Evolutionary conservation across 2,797 vertebrate genomes (phyloP), one percentile per base, ranked within the genome.

Genomic region (Hoplostethus mediterraneus): DNA sequence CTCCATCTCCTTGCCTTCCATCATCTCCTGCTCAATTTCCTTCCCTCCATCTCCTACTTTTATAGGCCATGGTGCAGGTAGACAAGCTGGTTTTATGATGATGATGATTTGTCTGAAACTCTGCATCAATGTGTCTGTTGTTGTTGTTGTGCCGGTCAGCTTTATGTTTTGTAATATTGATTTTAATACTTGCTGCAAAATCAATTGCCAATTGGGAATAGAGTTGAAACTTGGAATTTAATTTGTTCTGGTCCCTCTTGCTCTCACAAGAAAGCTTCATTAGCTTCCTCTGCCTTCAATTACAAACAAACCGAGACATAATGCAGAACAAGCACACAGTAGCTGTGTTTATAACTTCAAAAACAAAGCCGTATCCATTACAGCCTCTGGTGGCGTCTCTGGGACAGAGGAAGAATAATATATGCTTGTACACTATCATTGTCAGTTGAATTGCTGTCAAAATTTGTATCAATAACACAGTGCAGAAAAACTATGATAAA

Each of bases 201-300:
- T 59, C 49, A 77, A 58, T 70, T 17, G n/a, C 48, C 17, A n/a
- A 6, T 8, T 2, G 12, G 5, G 74, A 79, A 73, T 52, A 40
- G 12, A 11, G 40, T 42, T 12, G 1, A 48, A 62, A 66, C 45
- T 55, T 31, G 21, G 36, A 6, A 67, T 70, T 67, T 21, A 5
- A 79, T 85, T 82, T 66, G 73, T 59, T 73, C 56, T 70, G 42
- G 52, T 76, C 13, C 60, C 65, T 54, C 25, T 31, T 8, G 49
- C 40, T 82, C 63, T 42, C 33, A 4, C 2, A 31, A 63, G 73
- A 52, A 75, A 45, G 47, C 16, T 58, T 81, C 60, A 80, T 83
- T 79, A 55, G 61, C 21, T 66, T 72, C 54, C 40, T n/a, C 63
- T 63, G 40, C 30, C 36, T 63, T 72, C 53, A 75, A 65, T 80